A percentile compares a stretch with the other conserved stretches of the same genome.
Evolutionary conservation across 1,140 invertebrate species (phyloP).

Genomic region (Acromyrmex charruanus): DNA sequence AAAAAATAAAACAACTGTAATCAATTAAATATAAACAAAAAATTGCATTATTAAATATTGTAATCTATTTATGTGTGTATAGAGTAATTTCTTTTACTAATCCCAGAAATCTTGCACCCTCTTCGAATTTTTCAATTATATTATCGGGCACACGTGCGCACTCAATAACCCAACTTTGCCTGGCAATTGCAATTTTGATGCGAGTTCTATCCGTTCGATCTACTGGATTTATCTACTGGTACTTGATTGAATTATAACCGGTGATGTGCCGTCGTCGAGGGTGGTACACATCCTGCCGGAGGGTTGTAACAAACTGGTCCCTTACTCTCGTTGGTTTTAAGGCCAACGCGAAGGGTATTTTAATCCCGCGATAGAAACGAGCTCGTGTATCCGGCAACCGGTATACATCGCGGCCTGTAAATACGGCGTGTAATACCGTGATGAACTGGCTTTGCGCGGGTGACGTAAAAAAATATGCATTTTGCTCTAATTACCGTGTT

Average conservation of each 20-base stretch:
- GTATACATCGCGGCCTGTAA: background rate
- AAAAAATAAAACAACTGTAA: background rate
- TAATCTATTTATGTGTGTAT: too few relatives aligned
- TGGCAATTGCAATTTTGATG: conserved; percentile 67
- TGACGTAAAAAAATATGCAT: conserved; percentile 13
- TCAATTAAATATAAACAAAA: background rate
- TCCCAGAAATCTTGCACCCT: background rate
- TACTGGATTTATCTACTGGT: conserved; percentile 54
- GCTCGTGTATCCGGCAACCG: conserved; percentile 3
- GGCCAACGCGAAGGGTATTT: conserved; percentile 12
- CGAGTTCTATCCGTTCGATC: conserved; percentile 39
- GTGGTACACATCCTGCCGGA: background rate
- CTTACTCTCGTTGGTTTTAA: conserved; percentile 36
- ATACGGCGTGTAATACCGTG: background rate
- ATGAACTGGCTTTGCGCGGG: background rate
- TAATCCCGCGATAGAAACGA: conserved; percentile 30
- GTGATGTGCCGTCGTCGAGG: conserved; percentile 36
- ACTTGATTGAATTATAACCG: conserved; percentile 71
- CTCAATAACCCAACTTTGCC: conserved; percentile 37
- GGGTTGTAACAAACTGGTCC: conserved; percentile 65
- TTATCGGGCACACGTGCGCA: background rate
- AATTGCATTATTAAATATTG: background rate
- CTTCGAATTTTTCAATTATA: background rate
- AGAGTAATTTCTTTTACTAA: background rate
- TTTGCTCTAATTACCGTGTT: background rate